Percentiles rank a stretch among this genome's conserved stretches.
These are phyloP conservation scores for Grammomys dolichurus DNA, from an alignment of 2,113 vertebrate species.

Conservation along the genomic window DNA sequence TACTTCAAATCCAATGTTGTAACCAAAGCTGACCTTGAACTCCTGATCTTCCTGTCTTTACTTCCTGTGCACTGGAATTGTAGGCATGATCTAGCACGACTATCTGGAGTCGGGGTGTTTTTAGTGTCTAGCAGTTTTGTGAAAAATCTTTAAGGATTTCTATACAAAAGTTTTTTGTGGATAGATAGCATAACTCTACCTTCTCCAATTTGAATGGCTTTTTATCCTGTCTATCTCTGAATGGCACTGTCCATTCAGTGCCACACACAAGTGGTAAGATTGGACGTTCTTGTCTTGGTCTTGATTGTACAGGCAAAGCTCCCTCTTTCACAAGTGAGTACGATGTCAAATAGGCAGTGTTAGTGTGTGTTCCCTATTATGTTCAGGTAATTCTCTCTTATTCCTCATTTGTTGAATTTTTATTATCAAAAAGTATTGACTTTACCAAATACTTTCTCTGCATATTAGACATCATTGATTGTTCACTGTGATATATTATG, in stretches of 20 bases:
- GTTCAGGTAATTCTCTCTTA: not conserved
- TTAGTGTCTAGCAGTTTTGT: not conserved
- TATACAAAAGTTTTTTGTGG: not conserved
- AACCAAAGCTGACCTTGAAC: not conserved
- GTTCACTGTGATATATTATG: not conserved
- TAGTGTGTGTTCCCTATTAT: not conserved
- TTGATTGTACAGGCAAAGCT: not conserved
- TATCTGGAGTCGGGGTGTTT: not conserved
- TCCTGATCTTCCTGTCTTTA: not conserved
- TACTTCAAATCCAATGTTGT: not conserved
- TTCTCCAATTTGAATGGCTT: not conserved
- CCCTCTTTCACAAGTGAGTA: not conserved
- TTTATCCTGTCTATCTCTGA: not conserved
- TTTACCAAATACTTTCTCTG: not conserved
- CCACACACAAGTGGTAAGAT: not conserved
- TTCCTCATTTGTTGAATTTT: conserved; percentile 3
- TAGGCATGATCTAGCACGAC: not conserved
- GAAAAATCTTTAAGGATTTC: not conserved
- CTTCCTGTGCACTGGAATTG: not conserved
- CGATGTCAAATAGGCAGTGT: not conserved
- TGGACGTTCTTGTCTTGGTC: not conserved
- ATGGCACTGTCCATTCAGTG: not conserved
- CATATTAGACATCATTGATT: not conserved
- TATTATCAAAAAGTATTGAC: not conserved
- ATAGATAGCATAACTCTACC: not conserved